These are phyloP conservation scores for Tenrec ecaudatus DNA, from an alignment of 2,113 vertebrate species.

Conservation along the genomic window DNA sequence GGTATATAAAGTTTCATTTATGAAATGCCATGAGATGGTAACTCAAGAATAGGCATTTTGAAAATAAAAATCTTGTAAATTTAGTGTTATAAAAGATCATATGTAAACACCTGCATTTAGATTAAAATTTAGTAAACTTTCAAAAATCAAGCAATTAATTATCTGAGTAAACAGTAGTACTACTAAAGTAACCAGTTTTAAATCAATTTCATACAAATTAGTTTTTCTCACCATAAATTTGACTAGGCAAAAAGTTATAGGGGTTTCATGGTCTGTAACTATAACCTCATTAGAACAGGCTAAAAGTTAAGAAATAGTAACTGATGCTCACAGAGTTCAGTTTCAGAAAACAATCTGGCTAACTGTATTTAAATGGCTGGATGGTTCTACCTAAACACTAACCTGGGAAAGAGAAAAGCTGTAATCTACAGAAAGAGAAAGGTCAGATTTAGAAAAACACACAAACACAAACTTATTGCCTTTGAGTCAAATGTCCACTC, in stretches of 20 bases:
- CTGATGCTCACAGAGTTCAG: background rate
- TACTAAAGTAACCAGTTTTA: conserved; percentile 44
- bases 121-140: conserved; percentile 34
- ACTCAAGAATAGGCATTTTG: conserved; percentile 22
- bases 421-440: conserved; percentile 65
- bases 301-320: conserved; percentile 2
- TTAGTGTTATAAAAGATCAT: background rate
- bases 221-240: background rate
- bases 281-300: background rate
- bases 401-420: conserved; percentile 65
- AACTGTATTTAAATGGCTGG: conserved; percentile 38
- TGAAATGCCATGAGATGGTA: conserved; percentile 6
- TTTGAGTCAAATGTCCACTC: too few species aligned
- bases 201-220: background rate
- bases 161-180: background rate
- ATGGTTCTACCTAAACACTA: conserved; percentile 52
- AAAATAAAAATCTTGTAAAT: conserved; percentile 45
- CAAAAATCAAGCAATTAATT: conserved; percentile 48
- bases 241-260: background rate
- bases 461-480: too few species aligned
- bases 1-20: conserved; percentile 15
- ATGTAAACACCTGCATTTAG: background rate
- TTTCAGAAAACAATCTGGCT: background rate
- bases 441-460: conserved; percentile 58
- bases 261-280: background rate